Base-by-base conservation (phyloP, 1,140 invertebrate species). In the Drosophila kohkoa region DNA sequence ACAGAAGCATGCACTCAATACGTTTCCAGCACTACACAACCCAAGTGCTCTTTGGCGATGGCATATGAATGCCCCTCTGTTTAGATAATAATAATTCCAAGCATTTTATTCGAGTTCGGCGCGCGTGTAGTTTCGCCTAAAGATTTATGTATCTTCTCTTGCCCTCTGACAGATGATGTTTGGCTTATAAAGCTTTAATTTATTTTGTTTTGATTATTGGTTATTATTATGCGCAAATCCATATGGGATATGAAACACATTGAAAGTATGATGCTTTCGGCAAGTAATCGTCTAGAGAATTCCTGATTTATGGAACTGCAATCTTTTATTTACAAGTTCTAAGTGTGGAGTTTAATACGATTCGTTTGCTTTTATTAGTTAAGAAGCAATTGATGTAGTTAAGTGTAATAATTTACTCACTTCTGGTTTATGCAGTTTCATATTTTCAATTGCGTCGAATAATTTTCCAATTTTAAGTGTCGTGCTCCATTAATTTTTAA, bases 151-250 rank as follows among this genome's bases (percentile, higher is more conserved):
- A 72, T 62, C 46, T 51, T 66, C 85, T 75, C 16, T 58, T 86
- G 58, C 68, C 25, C 62, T 55, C 80, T 75, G 83, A 87, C 85
- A 80, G 83, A 63, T 72, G 69, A 87, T 89, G 83, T 74, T 75
- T 87, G 66, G 83, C 80, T 87, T 83, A 87, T 87, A 83, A 87
- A 87, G 85, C 77, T 75, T 70, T 77, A 88, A 87, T 87, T 87
- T 87, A 87, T 87, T 83, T 83, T 87, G 83, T 83, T 87, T 88
- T 83, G 77, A 77, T 83, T 87, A 69, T 79, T 51, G 73, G 66
- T 88, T 80, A 87, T 87, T 88, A 87, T 83, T 79, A 79, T 80
- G 80, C 54, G 54, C 62, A 80, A 82, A 68, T 72, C 64, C 65
- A 52, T 77, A 77, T 72, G 70, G 54, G 62, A 38, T 69, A 69